These are phyloP conservation scores for Acanthurus lineatus DNA, from an alignment of 2,797 vertebrate species.

Conservation along the genomic window DNA sequence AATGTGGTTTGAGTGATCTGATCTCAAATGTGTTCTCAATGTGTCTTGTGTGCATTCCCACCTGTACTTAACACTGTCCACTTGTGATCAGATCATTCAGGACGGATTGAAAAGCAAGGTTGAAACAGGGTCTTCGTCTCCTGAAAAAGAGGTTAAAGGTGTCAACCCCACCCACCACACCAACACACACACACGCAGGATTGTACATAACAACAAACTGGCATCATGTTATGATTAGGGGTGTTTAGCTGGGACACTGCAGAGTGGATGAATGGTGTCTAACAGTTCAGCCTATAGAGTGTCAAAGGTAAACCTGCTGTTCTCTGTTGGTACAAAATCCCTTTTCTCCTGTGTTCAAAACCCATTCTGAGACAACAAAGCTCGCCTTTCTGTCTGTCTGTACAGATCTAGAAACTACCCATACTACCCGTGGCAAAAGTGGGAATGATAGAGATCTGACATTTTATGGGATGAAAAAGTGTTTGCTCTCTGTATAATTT, in stretches of 20 bases:
- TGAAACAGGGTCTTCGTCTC: slow-evolving; percentile 5
- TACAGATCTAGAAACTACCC: neutral
- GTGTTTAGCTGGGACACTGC: slow-evolving; percentile 11
- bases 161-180: neutral
- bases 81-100: no score
- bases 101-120: no score
- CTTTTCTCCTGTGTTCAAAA: slow-evolving; percentile 23
- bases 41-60: no score
- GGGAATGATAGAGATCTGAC: slow-evolving; percentile 1
- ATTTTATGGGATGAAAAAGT: slow-evolving; percentile 7
- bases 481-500: slow-evolving; percentile 37
- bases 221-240: slow-evolving; percentile 6
- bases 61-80: no score
- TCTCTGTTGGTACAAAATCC: slow-evolving; percentile 27
- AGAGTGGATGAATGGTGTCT: slow-evolving; percentile 1
- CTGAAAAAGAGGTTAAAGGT: slow-evolving; percentile 7
- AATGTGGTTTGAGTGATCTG: no score
- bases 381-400: neutral
- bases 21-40: no score
- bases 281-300: slow-evolving; percentile 23
- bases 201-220: slow-evolving; percentile 15
- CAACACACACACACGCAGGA: neutral
- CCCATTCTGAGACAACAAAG: slow-evolving; percentile 10
- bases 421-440: neutral
- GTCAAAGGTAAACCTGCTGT: slow-evolving; percentile 34